These are phyloP conservation scores for Ferdinandea cuprea DNA, from an alignment of 2,888 invertebrate species.

Conservation along the genomic window DNA sequence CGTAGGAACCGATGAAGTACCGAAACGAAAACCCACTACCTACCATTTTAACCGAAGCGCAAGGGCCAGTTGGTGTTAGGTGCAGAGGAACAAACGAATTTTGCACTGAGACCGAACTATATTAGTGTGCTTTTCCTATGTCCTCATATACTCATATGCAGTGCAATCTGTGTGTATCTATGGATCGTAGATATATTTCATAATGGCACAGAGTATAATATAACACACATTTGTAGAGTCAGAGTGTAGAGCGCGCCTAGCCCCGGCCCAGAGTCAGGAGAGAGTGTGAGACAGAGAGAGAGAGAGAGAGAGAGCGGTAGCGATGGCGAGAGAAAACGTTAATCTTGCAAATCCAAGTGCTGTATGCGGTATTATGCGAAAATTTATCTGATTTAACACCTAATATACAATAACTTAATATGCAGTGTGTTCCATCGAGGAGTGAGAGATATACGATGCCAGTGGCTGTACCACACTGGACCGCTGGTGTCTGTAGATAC, in stretches of 20 bases:
- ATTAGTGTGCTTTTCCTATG: conserved; percentile 59
- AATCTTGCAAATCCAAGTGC: conserved; percentile 84
- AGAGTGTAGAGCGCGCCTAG: conserved; percentile 43
- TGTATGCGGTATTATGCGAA: conserved; percentile 84
- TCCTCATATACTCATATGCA: conserved; percentile 25
- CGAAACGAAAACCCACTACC: conserved; percentile 41
- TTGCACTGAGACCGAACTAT: conserved; percentile 69
- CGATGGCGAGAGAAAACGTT: conserved; percentile 78
- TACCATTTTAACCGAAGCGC: conserved; percentile 18
- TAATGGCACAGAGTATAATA: conserved; percentile 68
- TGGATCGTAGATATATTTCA: conserved; percentile 67
- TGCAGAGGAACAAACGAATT: conserved; percentile 66
- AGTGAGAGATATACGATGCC: conserved; percentile 74
- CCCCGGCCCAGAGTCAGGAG: too few species aligned
- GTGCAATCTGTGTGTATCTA: conserved; percentile 67
- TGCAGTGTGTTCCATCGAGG: conserved; percentile 78
- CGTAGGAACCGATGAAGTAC: background rate
- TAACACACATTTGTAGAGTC: conserved; percentile 50
- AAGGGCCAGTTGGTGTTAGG: conserved; percentile 1
- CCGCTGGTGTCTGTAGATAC: conserved; percentile 8
- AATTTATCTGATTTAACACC: conserved; percentile 84
- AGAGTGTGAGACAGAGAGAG: background rate
- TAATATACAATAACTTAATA: conserved; percentile 84
- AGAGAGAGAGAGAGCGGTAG: conserved; percentile 20
- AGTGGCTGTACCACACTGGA: conserved; percentile 61